Evolutionary conservation across 1,140 invertebrate genomes (phyloP).

Genomic region (Cydia splendana): DNA sequence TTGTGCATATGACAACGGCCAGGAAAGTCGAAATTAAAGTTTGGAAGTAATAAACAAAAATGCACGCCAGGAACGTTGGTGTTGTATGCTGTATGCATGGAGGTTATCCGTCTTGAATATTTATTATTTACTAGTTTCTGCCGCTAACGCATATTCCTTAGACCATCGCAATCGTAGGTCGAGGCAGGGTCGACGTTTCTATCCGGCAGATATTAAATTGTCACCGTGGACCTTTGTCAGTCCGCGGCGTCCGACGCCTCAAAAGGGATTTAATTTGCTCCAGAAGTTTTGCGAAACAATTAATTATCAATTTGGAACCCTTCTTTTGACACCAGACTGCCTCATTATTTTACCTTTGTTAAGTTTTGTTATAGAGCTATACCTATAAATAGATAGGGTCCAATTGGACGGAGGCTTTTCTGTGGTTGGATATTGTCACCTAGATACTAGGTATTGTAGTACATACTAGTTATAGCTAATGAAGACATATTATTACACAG

Average conservation of each 20-base stretch:
- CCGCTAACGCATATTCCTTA: not conserved
- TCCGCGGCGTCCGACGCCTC: conserved; percentile 51
- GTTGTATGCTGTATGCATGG: too few species aligned
- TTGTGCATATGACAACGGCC: too few species aligned
- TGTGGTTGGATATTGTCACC: not conserved
- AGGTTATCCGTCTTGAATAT: not conserved
- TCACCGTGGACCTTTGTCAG: conserved; percentile 69
- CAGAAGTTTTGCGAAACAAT: conserved; percentile 71
- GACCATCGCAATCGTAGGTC: not conserved
- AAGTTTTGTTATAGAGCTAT: conserved; percentile 29
- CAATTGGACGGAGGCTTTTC: not conserved
- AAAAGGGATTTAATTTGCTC: conserved; percentile 74
- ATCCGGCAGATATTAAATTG: conserved; percentile 74
- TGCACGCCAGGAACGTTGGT: too few species aligned
- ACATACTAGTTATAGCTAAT: too few species aligned
- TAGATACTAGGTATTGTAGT: not conserved
- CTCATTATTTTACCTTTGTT: conserved; percentile 39
- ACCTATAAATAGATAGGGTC: not conserved
- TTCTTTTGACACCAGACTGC: conserved; percentile 65
- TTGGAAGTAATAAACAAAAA: too few species aligned
- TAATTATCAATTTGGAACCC: conserved; percentile 74
- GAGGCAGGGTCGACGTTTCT: conserved; percentile 48
- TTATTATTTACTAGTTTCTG: not conserved
- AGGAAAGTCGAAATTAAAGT: too few species aligned
- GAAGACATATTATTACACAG: too few species aligned